These are phyloP conservation scores for Euleptes europaea DNA, from an alignment of 2,113 vertebrate genomes.

Conservation along the genomic window DNA sequence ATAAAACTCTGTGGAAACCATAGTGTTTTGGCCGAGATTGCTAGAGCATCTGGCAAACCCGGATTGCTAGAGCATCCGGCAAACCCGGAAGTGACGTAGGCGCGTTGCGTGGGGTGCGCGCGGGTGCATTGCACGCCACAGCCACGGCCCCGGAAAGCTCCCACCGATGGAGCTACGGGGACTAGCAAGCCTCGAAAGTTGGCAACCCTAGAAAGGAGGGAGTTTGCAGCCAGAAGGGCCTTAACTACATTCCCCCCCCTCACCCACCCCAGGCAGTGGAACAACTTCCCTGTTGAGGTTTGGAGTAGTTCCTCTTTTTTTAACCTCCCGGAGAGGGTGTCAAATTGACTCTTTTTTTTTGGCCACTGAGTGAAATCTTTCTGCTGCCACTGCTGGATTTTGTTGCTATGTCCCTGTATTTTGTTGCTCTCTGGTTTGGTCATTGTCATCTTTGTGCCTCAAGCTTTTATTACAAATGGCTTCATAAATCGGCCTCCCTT, in stretches of 20 bases:
- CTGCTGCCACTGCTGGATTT: neutral
- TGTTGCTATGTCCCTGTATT: neutral
- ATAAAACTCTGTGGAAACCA: too few species aligned
- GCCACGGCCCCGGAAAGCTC: too few species aligned
- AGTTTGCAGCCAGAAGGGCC: neutral
- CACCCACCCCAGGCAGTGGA: neutral
- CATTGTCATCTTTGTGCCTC: neutral
- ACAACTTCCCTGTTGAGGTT: neutral
- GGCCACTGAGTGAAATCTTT: neutral
- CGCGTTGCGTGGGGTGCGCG: too few species aligned
- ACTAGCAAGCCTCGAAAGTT: too few species aligned
- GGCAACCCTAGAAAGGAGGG: neutral
- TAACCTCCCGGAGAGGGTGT: neutral
- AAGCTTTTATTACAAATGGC: neutral
- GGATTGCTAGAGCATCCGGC: too few species aligned
- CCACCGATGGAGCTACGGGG: too few species aligned
- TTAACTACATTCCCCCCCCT: neutral
- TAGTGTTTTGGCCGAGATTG: too few species aligned
- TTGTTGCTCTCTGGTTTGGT: neutral
- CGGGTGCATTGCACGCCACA: too few species aligned
- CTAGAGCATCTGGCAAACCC: too few species aligned
- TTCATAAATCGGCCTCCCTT: neutral
- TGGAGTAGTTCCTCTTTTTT: neutral
- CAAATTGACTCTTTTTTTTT: neutral
- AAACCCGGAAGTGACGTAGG: too few species aligned